Conservation (phyloP, 2,888 invertebrate genomes). For the Ecliptopera silaceata region DNA sequence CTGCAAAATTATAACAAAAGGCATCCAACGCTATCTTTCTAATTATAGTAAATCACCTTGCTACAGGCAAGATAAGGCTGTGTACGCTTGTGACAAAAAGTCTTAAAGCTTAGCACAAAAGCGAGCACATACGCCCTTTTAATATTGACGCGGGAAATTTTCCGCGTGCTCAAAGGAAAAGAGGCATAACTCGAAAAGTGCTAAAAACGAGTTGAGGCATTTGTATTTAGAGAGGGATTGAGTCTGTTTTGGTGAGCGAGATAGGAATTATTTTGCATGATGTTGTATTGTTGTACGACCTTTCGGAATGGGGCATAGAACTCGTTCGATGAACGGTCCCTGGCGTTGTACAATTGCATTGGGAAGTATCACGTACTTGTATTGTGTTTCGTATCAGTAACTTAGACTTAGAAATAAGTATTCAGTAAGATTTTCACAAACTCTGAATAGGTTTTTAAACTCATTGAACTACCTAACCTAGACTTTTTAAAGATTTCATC, state of each 20-base stretch:
- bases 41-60: constrained; percentile 84
- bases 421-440: constrained; percentile 20
- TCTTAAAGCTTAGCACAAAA: constrained; percentile 56
- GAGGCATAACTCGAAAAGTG: constrained; percentile 50
- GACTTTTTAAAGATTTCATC: constrained; percentile 35
- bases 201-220: constrained; percentile 50
- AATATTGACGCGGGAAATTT: constrained; percentile 52
- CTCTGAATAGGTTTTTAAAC: too few species aligned
- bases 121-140: constrained; percentile 61
- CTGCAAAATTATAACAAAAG: constrained; percentile 83
- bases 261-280: constrained; percentile 48
- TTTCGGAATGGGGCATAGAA: constrained; percentile 51
- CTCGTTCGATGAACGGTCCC: constrained; percentile 78
- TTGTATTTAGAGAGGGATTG: constrained; percentile 46
- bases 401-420: constrained; percentile 34
- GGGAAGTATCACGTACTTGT: constrained; percentile 63
- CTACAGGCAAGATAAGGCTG: constrained; percentile 80
- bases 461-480: too few species aligned
- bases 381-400: constrained; percentile 49
- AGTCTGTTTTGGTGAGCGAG: constrained; percentile 48
- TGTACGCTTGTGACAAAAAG: constrained; percentile 62
- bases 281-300: constrained; percentile 55
- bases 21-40: constrained; percentile 83
- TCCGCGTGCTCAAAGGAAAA: constrained; percentile 41
- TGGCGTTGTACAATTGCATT: constrained; percentile 68